phyloP scores from a whole-genome alignment of 2,113 vertebrate species.

The Ancistrus triradiatus region DNA sequence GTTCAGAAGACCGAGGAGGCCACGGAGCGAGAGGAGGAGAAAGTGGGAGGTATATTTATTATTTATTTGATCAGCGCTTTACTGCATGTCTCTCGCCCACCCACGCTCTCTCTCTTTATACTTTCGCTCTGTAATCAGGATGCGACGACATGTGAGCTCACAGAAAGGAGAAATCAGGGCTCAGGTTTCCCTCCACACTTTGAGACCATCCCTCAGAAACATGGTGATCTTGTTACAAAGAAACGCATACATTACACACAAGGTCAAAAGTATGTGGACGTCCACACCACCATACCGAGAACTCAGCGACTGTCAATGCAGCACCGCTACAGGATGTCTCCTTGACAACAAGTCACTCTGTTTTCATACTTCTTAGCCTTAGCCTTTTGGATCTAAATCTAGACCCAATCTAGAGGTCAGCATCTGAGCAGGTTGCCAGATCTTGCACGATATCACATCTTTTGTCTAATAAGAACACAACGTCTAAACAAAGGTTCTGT shows the following conservation, averaged over 20 bases:
- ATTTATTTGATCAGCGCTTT: conserved; percentile 56
- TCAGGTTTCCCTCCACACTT: conserved; percentile 9
- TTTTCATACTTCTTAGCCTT: no score
- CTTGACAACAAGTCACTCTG: no score
- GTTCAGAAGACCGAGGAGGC: conserved; percentile 21
- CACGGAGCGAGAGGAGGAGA: conserved; percentile 2
- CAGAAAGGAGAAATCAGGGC: conserved; percentile 23
- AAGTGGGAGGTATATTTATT: conserved; percentile 54
- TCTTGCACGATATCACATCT: not conserved
- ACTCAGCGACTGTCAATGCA: no score
- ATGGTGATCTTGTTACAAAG: no score
- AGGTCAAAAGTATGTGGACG: no score
- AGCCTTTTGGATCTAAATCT: no score
- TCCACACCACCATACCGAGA: no score
- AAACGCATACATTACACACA: no score
- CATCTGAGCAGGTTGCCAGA: not conserved
- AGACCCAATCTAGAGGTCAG: no score
- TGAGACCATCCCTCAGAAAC: not conserved
- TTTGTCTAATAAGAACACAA: no score
- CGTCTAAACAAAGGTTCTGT: no score
- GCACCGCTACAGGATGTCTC: no score
- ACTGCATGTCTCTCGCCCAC: conserved; percentile 22
- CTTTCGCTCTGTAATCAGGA: conserved; percentile 38
- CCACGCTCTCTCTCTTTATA: conserved; percentile 13
- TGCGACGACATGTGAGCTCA: conserved; percentile 47